A percentile compares a stretch with the other conserved stretches of the same genome.
Evolutionary conservation across 2,113 vertebrate genomes (phyloP).

Genomic region (Motacilla alba): DNA sequence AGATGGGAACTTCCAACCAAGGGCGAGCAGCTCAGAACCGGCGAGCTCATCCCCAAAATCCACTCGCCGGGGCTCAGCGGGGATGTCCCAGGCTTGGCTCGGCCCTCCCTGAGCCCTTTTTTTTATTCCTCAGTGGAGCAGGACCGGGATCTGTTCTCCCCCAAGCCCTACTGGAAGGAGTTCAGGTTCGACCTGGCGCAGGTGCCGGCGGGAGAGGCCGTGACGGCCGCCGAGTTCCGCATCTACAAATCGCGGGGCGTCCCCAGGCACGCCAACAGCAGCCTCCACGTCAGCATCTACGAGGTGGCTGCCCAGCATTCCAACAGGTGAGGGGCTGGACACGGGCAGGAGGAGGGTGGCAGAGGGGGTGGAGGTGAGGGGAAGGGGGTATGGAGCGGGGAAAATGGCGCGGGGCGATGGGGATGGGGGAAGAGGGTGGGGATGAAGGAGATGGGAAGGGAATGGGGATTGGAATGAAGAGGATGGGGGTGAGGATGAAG

Average conservation of each 20-base stretch:
- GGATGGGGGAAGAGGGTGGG: not conserved
- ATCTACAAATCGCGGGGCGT: constrained; percentile 88
- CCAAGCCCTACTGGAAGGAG: constrained; percentile 94
- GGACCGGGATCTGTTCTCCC: constrained; percentile 81
- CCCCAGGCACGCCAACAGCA: constrained; percentile 75
- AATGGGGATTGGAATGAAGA: too few relatives aligned
- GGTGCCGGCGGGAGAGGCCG: constrained; percentile 85
- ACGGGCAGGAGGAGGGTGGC: rapidly evolving
- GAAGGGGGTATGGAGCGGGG: rapidly evolving
- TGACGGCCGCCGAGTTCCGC: constrained; percentile 90
- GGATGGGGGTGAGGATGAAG: rapidly evolving
- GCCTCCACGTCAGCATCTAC: constrained; percentile 88
- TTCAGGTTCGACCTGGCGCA: constrained; percentile 92
- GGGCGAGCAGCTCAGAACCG: rapidly evolving
- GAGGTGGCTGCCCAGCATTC: constrained; percentile 81
- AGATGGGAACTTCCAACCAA: rapidly evolving
- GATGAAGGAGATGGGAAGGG: not conserved
- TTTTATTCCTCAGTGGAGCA: constrained; percentile 81
- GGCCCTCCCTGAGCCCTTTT: not conserved
- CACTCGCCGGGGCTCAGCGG: rapidly evolving
- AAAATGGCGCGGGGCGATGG: rapidly evolving
- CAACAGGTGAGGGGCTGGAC: constrained; percentile 73
- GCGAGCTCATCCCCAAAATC: rapidly evolving
- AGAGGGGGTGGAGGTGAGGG: rapidly evolving
- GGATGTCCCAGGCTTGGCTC: not conserved